Evolutionary conservation across 2,797 vertebrate genomes (phyloP), one percentile per base, ranked within the genome.

Genomic region (Picus viridis): DNA sequence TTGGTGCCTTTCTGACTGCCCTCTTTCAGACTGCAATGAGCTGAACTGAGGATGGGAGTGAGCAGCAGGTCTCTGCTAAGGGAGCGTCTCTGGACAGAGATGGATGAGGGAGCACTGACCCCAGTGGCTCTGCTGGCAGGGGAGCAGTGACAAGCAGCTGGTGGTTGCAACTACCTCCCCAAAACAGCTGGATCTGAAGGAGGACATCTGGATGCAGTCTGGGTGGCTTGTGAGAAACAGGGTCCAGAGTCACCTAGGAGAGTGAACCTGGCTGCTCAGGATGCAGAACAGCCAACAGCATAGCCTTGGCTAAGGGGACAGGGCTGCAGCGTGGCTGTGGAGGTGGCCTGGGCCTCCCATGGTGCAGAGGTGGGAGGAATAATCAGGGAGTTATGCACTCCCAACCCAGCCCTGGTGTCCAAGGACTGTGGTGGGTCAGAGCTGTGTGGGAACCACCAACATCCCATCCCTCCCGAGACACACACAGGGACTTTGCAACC

Each of bases 131-230:
- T 5, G 79, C 93, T 94, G 94, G 93, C 94, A 86, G 89, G 65
- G 76, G 72, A 92, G 93, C 87, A 6, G 85, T 78, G 93, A 94
- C 92, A 77, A 86, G 86, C 95, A 95, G 94, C 95, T 95, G 95
- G 95, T 65, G 79, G 79, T 63, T 75, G 74, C 93, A 91, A 75
- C 67, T 41, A 27, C 91, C 93, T 93, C 89, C 93, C 89, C 5
- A 1, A 88, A 93, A 93, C 95, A 96, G 92, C 95, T 96, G 95
- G 95, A 93, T 90, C 58, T 62, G 89, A 94, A 89, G 90, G 93
- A 96, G 92, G 51, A 95, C 95, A 96, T 95, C 95, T 96, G 95
- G 92, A 63, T 0, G 27, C 95, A 53, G 73, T 41, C 83, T 91
- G 94, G 94, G 94, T 95, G 95, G 96, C 83, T 96, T 43, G 76